A percentile compares a stretch with the other conserved stretches of the same genome.
These are phyloP conservation scores for Halictus quadricinctus DNA, from an alignment of 2,888 invertebrate genomes.

Conservation along the genomic window DNA sequence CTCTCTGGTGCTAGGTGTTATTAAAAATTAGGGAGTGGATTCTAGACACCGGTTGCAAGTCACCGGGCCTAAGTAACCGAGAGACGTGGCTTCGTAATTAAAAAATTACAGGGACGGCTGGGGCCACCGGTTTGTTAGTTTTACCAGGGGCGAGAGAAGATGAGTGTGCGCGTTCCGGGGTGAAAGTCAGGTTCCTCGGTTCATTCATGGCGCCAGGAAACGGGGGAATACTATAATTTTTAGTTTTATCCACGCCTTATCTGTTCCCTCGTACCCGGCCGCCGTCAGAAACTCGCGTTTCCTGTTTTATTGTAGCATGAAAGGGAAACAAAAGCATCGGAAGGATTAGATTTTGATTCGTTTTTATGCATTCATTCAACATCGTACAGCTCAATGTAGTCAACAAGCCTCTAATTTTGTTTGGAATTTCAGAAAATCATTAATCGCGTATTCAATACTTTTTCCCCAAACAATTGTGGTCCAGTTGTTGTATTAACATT, in stretches of 20 bases:
- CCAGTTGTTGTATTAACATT: no score
- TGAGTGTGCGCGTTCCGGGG: constrained; percentile 49
- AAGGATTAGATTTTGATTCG: not conserved
- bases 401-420: no score
- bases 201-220: constrained; percentile 77
- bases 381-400: not conserved
- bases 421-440: not conserved
- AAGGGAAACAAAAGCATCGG: not conserved
- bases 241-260: constrained; percentile 20
- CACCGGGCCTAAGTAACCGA: constrained; percentile 73
- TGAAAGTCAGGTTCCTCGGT: constrained; percentile 62
- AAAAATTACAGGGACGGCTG: constrained; percentile 78
- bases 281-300: not conserved
- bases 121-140: constrained; percentile 67
- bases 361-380: not conserved
- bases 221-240: constrained; percentile 61
- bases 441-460: not conserved
- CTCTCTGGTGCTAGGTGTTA: constrained; percentile 62
- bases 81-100: constrained; percentile 76
- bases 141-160: constrained; percentile 34
- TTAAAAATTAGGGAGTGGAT: constrained; percentile 71
- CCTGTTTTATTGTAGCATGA: not conserved
- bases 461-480: no score
- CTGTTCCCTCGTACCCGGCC: not conserved
- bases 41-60: constrained; percentile 72